Evolutionary conservation across 2,888 invertebrate species (phyloP), one percentile per base, ranked within the genome.

Genomic region (Pseudoips prasinana): DNA sequence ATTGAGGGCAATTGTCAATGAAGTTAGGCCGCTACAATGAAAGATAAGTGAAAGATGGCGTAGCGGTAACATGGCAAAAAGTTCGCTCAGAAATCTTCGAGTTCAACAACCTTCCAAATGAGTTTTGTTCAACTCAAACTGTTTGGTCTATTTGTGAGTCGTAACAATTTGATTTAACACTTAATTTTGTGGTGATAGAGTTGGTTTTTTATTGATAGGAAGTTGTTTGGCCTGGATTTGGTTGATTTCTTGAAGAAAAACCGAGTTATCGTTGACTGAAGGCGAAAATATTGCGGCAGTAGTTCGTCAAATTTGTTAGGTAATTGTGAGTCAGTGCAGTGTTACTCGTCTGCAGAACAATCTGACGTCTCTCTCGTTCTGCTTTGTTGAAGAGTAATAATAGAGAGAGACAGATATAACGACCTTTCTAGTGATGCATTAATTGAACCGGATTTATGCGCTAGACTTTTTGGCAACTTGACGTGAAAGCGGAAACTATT

Each of bases 201-300:
- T 52, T 41, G 46, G 53, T 50, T 63, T 69, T 73, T 29, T 49
- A 29, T 32, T 44, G 35, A 20, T 14, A 18, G 35, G 22, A 25
- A 24, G 36, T 27, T 47, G 41, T 58, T 42, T 72, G 76, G 60
- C 72, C 73, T 67, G 74, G 80, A 68, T 78, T 73, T 62, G 74
- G 58, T 73, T 74, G 68, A 77, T 73, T 79, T 79, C 70, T 67
- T 73, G 50, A 47, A 63, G 69, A 70, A 76, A 78, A 68, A 59
- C 58, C 67, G 58, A 65, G 56, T 66, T 63, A 63, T 63, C 63
- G 58, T 47, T 63, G 51, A 56, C 54, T 61, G 56, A 51, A 64
- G 60, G 55, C 58, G 55, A 56, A 59, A 62, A 47, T 52, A 46
- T 64, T 64, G 56, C 57, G 49, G 41, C 44, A 57, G 43, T 46